Evolutionary conservation across 2,888 invertebrate genomes (phyloP), one percentile per base, ranked within the genome.

Genomic region (Acleris emargana): DNA sequence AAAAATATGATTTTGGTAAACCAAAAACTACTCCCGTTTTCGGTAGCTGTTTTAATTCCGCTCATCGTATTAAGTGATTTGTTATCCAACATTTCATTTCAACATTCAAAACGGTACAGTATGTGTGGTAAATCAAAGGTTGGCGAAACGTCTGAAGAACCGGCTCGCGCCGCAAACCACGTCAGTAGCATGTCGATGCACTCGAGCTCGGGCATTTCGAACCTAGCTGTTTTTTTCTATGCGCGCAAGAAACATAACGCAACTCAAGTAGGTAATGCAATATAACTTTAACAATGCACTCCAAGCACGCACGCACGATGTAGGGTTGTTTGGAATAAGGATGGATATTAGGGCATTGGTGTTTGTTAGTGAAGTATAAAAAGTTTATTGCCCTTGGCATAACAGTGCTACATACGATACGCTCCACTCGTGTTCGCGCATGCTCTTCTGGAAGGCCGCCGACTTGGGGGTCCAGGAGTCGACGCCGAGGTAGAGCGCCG

Each of bases 391-490:
- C 51, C 47, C 32, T 61, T 45, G 64, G 61, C 51, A 60, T 60
- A 57, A 43, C 53, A 64, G 69, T 68, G 74, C 84, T 92, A 93
- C 93, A 87, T 93, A 93, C 93, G 93, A 93, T 82, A 93, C 91
- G 84, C 93, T 93, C 93, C 93, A 93, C 83, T 93, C 93, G 87
- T 93, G 93, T 72, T 93, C 93, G 69, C 90, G 91, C 90, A 93
- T 92, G 76, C 88, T 93, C 87, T 91, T 92, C 88, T 91, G 92
- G 85, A 93, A 93, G 69, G 91, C 88, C 76, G 89, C 88, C 20
- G 93, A 96, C 91, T 96, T 96, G 82, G 96, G 95, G 81, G 95
- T 95, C 96, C 96, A 96, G 77, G 95, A 95, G 75, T 91, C 92
- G 82, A 95, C 94, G 67, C 95, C 95, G 76, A 95, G 94, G 87